Evolutionary conservation across 2,888 invertebrate species (phyloP).

Genomic region (Barypeithes pellucidus): DNA sequence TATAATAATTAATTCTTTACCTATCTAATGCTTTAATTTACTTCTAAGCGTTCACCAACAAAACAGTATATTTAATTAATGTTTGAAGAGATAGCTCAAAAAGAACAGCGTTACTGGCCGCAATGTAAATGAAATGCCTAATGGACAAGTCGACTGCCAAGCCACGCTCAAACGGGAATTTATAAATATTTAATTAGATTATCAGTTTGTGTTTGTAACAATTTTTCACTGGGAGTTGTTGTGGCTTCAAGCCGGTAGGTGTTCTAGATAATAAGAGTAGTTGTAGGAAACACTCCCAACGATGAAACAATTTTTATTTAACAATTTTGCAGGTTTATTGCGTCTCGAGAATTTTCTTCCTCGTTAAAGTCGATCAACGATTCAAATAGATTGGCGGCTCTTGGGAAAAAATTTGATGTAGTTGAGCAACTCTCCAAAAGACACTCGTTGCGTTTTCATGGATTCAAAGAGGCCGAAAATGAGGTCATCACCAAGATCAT

Average conservation of each 20-base stretch:
- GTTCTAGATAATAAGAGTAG: conserved; percentile 33
- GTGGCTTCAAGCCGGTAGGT: conserved; percentile 12
- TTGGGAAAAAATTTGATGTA: no score
- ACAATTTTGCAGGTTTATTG: background rate
- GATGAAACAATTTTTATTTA: background rate
- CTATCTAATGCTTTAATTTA: background rate
- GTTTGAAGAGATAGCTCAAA: conserved; percentile 14
- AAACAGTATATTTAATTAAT: conserved; percentile 6
- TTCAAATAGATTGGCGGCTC: no score
- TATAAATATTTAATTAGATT: conserved; percentile 50
- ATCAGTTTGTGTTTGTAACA: conserved; percentile 27
- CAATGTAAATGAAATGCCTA: conserved; percentile 39
- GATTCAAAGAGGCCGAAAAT: no score
- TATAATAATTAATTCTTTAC: background rate
- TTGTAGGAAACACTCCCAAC: background rate
- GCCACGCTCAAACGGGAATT: conserved; percentile 36
- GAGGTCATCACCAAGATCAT: no score
- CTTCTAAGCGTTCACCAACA: background rate
- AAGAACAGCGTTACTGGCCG: background rate
- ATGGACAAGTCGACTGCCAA: conserved; percentile 31
- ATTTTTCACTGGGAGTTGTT: conserved; percentile 7
- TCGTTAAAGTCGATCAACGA: no score
- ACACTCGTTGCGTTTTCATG: no score
- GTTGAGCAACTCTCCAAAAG: no score
- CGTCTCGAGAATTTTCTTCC: no score